Evolutionary conservation across 2,113 vertebrate genomes (phyloP).

Genomic region (Amphilophus citrinellus): DNA sequence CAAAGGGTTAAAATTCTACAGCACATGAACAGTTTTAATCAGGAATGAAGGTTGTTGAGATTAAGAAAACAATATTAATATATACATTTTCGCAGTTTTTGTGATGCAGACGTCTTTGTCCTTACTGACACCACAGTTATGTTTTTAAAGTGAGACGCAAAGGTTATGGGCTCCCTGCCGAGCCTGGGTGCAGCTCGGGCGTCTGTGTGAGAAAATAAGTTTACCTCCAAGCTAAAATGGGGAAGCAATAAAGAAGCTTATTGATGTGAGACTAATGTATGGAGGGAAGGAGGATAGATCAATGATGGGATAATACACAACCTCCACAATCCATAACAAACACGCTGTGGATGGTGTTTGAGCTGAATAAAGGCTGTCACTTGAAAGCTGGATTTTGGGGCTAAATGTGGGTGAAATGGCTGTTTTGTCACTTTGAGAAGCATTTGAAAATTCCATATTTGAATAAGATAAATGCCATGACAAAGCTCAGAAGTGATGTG

Average conservation of each 20-base stretch:
- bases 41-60: background rate
- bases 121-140: background rate
- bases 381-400: conserved; percentile 42
- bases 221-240: conserved; percentile 28
- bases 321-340: conserved; percentile 20
- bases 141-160: background rate
- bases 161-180: background rate
- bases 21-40: background rate
- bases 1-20: background rate
- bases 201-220: conserved; percentile 4
- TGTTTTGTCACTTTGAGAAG: conserved; percentile 28
- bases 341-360: background rate
- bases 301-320: conserved; percentile 28
- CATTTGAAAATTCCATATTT: conserved; percentile 14
- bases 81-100: background rate
- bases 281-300: conserved; percentile 32
- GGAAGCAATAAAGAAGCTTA: conserved; percentile 33
- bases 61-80: background rate
- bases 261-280: conserved; percentile 30
- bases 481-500: conserved; percentile 33
- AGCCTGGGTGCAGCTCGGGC: background rate
- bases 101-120: background rate
- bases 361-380: conserved; percentile 35
- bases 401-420: conserved; percentile 23
- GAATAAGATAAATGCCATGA: conserved; percentile 20